Percentiles rank a stretch among this genome's conserved stretches.
Conservation (phyloP, 2,113 vertebrate genomes). For the Psephotus haematonotus region DNA sequence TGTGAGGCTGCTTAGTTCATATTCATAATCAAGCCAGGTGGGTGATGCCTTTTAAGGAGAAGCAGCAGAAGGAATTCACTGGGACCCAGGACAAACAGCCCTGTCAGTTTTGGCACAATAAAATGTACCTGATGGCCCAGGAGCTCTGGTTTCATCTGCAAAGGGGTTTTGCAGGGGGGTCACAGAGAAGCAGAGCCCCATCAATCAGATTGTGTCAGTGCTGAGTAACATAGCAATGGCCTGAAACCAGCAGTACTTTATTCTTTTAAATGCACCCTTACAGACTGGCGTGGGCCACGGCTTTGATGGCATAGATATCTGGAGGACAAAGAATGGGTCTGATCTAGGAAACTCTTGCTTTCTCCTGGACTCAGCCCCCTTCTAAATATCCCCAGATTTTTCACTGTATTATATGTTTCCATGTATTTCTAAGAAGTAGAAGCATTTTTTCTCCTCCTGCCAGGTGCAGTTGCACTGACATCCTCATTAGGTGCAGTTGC, state of each 20-base stretch:
- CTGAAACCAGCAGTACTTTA: not conserved
- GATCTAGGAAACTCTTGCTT: not conserved
- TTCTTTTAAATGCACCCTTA: not conserved
- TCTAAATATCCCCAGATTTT: not conserved
- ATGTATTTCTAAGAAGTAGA: not conserved
- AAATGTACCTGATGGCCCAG: not conserved
- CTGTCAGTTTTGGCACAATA: not conserved
- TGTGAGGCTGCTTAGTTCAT: not conserved
- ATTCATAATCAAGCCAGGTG: conserved; percentile 40
- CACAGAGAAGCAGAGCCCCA: not conserved
- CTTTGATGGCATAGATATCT: not conserved
- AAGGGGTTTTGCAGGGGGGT: not conserved
- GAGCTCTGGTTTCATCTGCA: not conserved
- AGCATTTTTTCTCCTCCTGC: not conserved
- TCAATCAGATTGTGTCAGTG: not conserved
- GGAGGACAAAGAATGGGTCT: not conserved
- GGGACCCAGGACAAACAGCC: not conserved
- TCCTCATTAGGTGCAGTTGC: not conserved
- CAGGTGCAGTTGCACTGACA: rapidly evolving
- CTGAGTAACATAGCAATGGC: not conserved
- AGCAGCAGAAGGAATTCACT: not conserved
- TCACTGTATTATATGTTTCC: not conserved
- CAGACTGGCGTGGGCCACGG: not conserved
- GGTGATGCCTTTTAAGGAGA: conserved; percentile 67
- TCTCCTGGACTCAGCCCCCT: not conserved